Evolutionary conservation across 2,888 invertebrate species (phyloP).

Genomic region (Lasioglossum marginatum): DNA sequence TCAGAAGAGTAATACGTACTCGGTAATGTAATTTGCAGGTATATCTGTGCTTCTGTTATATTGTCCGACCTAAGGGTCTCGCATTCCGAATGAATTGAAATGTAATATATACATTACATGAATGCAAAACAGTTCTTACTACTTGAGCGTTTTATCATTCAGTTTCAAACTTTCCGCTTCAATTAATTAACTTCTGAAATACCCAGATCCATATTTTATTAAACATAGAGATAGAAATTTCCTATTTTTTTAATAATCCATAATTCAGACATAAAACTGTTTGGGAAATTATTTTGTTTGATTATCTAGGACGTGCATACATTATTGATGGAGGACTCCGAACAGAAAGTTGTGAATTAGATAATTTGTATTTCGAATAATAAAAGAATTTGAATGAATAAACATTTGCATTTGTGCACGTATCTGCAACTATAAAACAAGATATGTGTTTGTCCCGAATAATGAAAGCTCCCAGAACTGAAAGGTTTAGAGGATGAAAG

Average conservation of each 20-base stretch:
- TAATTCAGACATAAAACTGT: neutral
- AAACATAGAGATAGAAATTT: neutral
- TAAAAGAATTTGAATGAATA: neutral
- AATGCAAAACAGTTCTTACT: constrained; percentile 9
- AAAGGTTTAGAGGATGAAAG: neutral
- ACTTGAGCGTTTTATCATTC: neutral
- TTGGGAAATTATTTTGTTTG: neutral
- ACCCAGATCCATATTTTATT: neutral
- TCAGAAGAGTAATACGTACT: constrained; percentile 43
- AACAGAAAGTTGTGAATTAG: neutral
- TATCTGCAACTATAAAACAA: neutral
- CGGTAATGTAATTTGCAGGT: constrained; percentile 47
- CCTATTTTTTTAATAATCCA: neutral
- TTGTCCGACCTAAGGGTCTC: constrained; percentile 9
- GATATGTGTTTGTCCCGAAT: neutral
- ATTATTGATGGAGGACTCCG: neutral
- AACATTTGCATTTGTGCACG: too few relatives aligned
- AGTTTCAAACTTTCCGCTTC: neutral
- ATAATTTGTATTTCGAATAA: neutral
- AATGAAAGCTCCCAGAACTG: neutral
- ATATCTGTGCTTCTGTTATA: constrained; percentile 46
- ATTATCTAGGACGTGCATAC: neutral
- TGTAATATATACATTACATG: constrained; percentile 25
- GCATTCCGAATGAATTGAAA: constrained; percentile 35
- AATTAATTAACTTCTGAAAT: neutral